Base-by-base conservation (phyloP, 2,888 invertebrate genomes). In the Maniola hyperantus region DNA sequence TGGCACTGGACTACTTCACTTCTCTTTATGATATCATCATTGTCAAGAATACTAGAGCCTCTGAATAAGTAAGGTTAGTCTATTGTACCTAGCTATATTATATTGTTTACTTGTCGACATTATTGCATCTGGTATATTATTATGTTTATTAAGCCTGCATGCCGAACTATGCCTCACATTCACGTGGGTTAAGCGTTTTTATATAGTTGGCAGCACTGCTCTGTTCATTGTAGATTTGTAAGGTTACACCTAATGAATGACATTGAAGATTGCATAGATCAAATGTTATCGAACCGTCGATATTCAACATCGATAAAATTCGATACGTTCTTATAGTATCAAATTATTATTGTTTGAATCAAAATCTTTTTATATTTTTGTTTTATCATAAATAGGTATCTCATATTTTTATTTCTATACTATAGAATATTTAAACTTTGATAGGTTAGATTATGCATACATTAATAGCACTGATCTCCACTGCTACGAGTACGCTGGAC, bases 261-360 rank as follows among this genome's bases (percentile, higher is more conserved):
- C 69, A 69, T 66, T 69, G 69, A 64, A 64, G 61, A 58, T 57
- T 66, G 61, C 50, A 68, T 68, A 64, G 64, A 71, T 71, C 70
- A 18, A 66, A 70, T 70, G 62, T 58, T 63, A 70, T 65, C 48
- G 55, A 65, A 54, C 58, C 65, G 60, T 68, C 66, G 68, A 64
- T 50, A 57, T 34, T 58, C 7, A 46, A 64, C 48, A 46, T 48
- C 61, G 55, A 67, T 64, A 67, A 64, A 61, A 68, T 61, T 65
- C 42, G 55, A 57, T 65, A 61, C 36, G 50, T 51, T 68, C 36
- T 10, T 54, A 20, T 48, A 51, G 50, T 57, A 51, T 64, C 54
- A 33, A 46, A 55, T 63, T 54, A 34, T 7, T 54, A n/a, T 54
- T 13, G 6, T 13, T 53, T n/a, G 13, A 6, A 13, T 53, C 26